Evolutionary conservation across 2,797 vertebrate species (phyloP).

Genomic region (Syndactyla subalaris): DNA sequence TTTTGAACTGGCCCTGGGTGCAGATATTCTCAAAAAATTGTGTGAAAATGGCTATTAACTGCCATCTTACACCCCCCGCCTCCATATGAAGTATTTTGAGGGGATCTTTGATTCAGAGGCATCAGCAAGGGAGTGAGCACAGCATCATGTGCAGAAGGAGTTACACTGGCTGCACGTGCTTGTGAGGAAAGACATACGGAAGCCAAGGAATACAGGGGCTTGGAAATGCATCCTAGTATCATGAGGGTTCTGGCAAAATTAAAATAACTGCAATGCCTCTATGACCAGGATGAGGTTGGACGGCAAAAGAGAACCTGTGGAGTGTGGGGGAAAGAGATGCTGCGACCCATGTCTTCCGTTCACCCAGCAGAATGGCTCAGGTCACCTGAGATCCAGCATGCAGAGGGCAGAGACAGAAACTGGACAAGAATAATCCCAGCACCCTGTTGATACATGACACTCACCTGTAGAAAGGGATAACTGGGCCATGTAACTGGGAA

Average conservation of each 20-base stretch:
- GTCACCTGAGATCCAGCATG: rapidly evolving
- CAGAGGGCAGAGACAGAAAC: background rate
- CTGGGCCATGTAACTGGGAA: rapidly evolving
- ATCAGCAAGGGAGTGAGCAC: background rate
- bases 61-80: rapidly evolving
- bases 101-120: background rate
- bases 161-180: background rate
- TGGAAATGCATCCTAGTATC: background rate
- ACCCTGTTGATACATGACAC: rapidly evolving
- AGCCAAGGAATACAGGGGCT: background rate
- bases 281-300: background rate
- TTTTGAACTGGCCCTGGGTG: background rate
- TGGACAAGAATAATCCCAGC: background rate
- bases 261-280: background rate
- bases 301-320: background rate
- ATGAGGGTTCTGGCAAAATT: background rate
- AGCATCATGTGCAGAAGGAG: background rate
- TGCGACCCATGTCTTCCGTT: background rate
- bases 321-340: background rate
- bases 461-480: background rate
- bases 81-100: background rate
- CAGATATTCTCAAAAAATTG: background rate
- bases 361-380: rapidly evolving
- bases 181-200: background rate
- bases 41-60: background rate